Evolutionary conservation across 1,140 invertebrate genomes (phyloP).

Genomic region (Conopomorpha cramerella): DNA sequence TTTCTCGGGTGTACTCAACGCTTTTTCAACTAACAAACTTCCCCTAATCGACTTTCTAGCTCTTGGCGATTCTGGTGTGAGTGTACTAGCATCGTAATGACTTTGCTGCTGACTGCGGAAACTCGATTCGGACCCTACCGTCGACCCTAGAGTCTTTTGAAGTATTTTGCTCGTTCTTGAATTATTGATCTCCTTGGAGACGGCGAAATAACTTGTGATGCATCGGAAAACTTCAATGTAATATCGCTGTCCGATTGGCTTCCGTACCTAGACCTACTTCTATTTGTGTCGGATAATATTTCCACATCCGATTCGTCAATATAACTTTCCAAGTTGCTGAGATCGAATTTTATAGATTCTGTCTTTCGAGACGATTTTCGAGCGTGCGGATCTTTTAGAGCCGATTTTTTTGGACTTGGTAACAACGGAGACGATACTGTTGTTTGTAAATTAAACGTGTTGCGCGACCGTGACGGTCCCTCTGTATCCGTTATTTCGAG

Average conservation of each 20-base stretch:
- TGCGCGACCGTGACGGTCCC: too few species aligned
- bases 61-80: conserved; percentile 10
- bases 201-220: conserved; percentile 10
- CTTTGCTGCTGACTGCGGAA: not conserved
- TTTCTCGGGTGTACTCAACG: conserved; percentile 10
- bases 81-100: not conserved
- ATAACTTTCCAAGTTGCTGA: conserved; percentile 28
- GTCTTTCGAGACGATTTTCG: conserved; percentile 21
- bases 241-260: conserved; percentile 9
- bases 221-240: conserved; percentile 22
- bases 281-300: not conserved
- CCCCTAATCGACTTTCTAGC: conserved; percentile 17
- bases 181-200: conserved; percentile 15
- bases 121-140: conserved; percentile 4
- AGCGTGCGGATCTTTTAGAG: conserved; percentile 21
- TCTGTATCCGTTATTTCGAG: too few species aligned
- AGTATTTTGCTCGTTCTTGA: conserved; percentile 22
- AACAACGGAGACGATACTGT: conserved; percentile 11
- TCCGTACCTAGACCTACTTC: conserved; percentile 1
- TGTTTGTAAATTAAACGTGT: too few species aligned
- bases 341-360: conserved; percentile 42
- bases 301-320: not conserved
- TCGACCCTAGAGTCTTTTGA: conserved; percentile 15
- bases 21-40: conserved; percentile 22
- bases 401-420: conserved; percentile 28